A percentile compares a stretch with the other conserved stretches of the same genome.
Conservation (phyloP, 2,888 invertebrate species). For the Patella ulyssiponensis region DNA sequence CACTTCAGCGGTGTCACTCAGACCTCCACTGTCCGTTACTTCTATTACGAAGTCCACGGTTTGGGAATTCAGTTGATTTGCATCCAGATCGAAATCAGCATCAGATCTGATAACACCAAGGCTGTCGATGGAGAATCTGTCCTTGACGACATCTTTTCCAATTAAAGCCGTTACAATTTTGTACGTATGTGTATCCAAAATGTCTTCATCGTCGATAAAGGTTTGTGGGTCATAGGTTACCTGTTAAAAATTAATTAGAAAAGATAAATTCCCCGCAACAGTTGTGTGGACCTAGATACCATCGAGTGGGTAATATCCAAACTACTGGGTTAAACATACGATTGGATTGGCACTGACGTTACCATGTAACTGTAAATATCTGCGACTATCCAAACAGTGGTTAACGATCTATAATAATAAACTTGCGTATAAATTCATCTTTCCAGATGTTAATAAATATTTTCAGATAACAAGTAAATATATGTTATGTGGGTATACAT, state of each 20-base stretch:
- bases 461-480: no score
- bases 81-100: not conserved
- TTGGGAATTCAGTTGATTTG: not conserved
- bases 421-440: no score
- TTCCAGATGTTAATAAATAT: no score
- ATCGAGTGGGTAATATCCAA: no score
- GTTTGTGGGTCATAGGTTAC: not conserved
- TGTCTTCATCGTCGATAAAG: constrained; percentile 1
- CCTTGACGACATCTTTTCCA: not conserved
- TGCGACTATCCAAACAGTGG: no score
- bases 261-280: no score
- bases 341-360: no score
- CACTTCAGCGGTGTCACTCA: not conserved
- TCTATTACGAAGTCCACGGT: not conserved
- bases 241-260: not conserved
- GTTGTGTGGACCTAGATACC: no score
- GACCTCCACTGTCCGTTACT: not conserved
- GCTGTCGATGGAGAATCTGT: not conserved
- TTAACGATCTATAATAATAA: no score
- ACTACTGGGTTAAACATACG: no score
- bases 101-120: not conserved
- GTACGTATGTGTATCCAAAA: not conserved
- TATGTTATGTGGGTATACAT: no score
- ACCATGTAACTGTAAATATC: no score
- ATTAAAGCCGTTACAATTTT: not conserved